These are phyloP conservation scores for Argyresthia goedartella DNA, from an alignment of 2,888 invertebrate genomes.

Conservation along the genomic window DNA sequence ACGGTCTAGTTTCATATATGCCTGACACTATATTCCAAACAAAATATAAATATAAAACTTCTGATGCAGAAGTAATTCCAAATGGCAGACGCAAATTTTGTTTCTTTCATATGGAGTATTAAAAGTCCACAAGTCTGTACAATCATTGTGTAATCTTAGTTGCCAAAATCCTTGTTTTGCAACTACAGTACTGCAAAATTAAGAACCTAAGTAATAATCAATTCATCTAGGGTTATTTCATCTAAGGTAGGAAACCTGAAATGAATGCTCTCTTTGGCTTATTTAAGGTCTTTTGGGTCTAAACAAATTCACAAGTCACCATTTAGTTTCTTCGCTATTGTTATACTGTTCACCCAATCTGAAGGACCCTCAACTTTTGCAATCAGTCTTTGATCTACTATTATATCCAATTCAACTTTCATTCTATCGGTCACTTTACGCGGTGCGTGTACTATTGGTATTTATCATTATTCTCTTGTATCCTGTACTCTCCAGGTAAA, in stretches of 20 bases:
- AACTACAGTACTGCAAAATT: neutral
- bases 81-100: constrained; percentile 12
- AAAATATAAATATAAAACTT: constrained; percentile 16
- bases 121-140: constrained; percentile 1
- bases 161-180: constrained; percentile 1
- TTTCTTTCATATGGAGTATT: neutral
- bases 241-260: constrained; percentile 15
- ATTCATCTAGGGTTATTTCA: constrained; percentile 9
- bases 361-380: constrained; percentile 16
- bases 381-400: constrained; percentile 14
- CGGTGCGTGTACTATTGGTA: constrained; percentile 15
- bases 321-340: constrained; percentile 16
- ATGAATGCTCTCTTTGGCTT: constrained; percentile 8
- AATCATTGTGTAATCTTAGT: neutral
- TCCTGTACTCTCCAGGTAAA: constrained; percentile 11
- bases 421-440: constrained; percentile 15
- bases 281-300: constrained; percentile 15
- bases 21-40: too few relatives aligned
- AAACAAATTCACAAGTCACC: constrained; percentile 12
- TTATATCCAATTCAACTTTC: constrained; percentile 14
- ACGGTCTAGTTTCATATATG: too few relatives aligned
- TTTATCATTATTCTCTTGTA: constrained; percentile 6
- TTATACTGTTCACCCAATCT: constrained; percentile 19
- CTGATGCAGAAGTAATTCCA: constrained; percentile 16
- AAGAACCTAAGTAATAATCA: neutral